Evolutionary conservation across 1,140 invertebrate species (phyloP), one percentile per base, ranked within the genome.

Genomic region (silkworm (Bombyx mori)): DNA sequence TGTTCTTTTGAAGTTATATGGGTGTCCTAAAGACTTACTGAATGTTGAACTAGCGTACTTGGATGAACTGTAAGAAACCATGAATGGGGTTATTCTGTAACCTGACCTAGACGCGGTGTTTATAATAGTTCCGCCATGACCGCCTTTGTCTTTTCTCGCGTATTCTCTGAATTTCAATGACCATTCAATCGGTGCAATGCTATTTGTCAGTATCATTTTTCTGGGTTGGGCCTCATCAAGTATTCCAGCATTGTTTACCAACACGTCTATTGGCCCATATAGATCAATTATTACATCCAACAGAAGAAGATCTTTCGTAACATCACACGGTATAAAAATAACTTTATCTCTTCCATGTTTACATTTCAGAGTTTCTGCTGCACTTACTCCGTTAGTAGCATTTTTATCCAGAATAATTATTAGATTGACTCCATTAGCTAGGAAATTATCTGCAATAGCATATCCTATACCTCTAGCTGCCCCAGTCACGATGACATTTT

Each of bases 11-110:
- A 82, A 89, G 76, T 89, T 88, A 57, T 83, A 88, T 46, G 75
- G 62, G 62, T 90, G 82, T 63, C 91, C 89, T 45, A 90, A 78
- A 6, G 89, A 89, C 22, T 83, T 86, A 0, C 89, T 90, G 50
- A 90, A 88, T 35, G 89, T 89, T 42, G 90, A 77, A 6, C 90
- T 86, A 9, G 89, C 92, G 64, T 91, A 90, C 68, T 94, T 94
- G 1, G 92, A 93, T 1, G 91, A 92, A 3, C 88, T 86, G 66
- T 94, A 94, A n/a, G 92, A 82, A 0, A 93, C 92, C 54, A 90
- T 66, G 60, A 89, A 89, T 46, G 89, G 90, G 47, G 90, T 89
- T 9, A 90, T 86, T 57, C 82, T 82, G 52, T 91, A 77, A 26
- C 92, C 91, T 54, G 89, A 77, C 53, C 92, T 89, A 4, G 92